Conservation (phyloP, 1,140 invertebrate genomes). For the Caenorhabditis brenneri region DNA sequence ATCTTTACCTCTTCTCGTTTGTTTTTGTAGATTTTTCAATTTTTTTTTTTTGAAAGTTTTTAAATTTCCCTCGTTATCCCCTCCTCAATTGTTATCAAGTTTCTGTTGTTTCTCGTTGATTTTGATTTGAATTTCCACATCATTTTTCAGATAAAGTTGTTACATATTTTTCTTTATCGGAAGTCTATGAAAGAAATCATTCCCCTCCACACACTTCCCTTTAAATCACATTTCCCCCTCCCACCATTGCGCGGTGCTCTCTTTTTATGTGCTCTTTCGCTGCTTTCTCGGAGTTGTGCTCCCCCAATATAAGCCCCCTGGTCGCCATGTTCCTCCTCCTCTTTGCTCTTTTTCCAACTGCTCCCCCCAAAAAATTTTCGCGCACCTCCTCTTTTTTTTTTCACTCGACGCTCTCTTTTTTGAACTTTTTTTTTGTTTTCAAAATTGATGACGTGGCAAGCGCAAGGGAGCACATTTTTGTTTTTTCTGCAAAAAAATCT, state of each 20-base stretch:
- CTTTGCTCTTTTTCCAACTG: too few species aligned
- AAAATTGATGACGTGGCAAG: slow-evolving; percentile 1
- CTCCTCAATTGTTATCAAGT: background rate
- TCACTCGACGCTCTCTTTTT: background rate
- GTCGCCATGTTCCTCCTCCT: background rate
- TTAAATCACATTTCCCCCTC: too few species aligned
- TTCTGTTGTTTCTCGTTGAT: background rate
- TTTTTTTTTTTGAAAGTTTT: background rate
- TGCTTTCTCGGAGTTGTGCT: background rate
- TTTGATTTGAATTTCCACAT: background rate
- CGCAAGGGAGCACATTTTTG: background rate
- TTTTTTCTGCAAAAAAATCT: background rate
- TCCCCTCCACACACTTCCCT: too few species aligned
- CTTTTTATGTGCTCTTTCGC: background rate
- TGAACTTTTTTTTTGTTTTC: background rate
- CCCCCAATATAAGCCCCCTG: background rate
- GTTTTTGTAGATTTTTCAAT: background rate
- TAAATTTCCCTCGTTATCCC: background rate
- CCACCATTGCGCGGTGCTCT: too few species aligned
- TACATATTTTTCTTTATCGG: background rate
- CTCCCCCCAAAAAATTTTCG: too few species aligned
- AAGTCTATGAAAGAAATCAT: too few species aligned
- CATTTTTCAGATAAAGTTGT: background rate
- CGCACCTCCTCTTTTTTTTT: too few species aligned
- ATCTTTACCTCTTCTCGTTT: too few species aligned